These are phyloP conservation scores for Lasioglossum figueresi DNA, from an alignment of 2,888 invertebrate genomes.

Conservation along the genomic window DNA sequence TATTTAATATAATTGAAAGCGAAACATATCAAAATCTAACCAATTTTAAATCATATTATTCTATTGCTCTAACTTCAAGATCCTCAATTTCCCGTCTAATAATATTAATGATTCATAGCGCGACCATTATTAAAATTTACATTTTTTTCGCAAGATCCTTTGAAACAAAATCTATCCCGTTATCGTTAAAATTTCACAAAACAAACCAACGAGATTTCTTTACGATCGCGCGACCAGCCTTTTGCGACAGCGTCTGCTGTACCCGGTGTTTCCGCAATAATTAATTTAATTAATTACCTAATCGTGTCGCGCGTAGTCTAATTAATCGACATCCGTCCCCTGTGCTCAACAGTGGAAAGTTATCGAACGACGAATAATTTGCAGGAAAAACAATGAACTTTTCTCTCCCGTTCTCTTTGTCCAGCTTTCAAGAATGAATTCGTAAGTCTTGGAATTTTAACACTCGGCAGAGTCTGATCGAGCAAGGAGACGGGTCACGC, in stretches of 20 bases:
- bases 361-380: not conserved
- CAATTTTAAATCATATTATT: too few species aligned
- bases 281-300: constrained; percentile 7
- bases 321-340: not conserved
- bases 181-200: not conserved
- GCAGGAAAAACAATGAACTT: not conserved
- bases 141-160: not conserved
- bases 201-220: not conserved
- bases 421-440: not conserved
- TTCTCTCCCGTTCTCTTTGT: not conserved
- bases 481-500: not conserved
- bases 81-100: too few species aligned
- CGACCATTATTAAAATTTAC: not conserved
- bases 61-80: too few species aligned
- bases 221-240: not conserved
- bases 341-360: not conserved
- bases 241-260: not conserved
- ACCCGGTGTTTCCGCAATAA: not conserved
- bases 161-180: not conserved
- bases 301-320: not conserved
- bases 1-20: too few species aligned
- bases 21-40: too few species aligned
- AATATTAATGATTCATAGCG: too few species aligned
- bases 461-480: not conserved
- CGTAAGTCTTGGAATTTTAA: not conserved